Evolutionary conservation across 2,113 vertebrate species (phyloP), one percentile per base, ranked within the genome.

Genomic region (Chrysochloris asiatica): DNA sequence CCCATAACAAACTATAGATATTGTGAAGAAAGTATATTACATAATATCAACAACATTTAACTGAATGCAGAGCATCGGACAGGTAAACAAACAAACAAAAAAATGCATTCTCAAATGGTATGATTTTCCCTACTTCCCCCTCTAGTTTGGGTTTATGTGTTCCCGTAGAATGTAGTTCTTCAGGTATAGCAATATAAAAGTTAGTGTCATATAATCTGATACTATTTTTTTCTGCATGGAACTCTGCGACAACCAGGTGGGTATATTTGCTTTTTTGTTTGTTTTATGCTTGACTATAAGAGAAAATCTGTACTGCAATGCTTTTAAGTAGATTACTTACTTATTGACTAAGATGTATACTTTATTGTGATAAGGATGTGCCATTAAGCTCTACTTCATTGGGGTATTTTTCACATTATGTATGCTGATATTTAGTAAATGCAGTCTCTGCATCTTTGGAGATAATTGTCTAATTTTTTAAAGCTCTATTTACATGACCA

Each of bases 321-420:
- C 45, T 80, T 83, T 72, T 67, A 89, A 87, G 24, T 63, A 93
- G 75, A 94, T 41, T 85, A 38, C 12, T 78, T 86, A 19, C 36
- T 90, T 93, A 90, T 83, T 87, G 82, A 91, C 76, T 89, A 82
- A 52, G 69, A 81, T 45, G 24, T 67, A 78, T 61, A 84, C 30
- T 78, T 72, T 92, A 65, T 90, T 65, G 84, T 78, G 26, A 50
- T 82, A 93, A 63, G 52, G 38, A 89, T 67, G 41, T 82, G 33
- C 54, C 61, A 77, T 65, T 92, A 85, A 50, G n/a, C 76, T 14
- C 12, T n/a, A 41, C 24, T 90, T 92, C 76, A 93, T 83, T 71
- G 43, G 88, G 19, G 24, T 54, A 43, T 84, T 63, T 91, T 90
- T 43, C 88, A 45, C 11, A 24, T 56, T 33, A 72, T 75, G 8